phyloP scores from a whole-genome alignment of 1,140 invertebrate species.

The Pseudomyrmex sp. region DNA sequence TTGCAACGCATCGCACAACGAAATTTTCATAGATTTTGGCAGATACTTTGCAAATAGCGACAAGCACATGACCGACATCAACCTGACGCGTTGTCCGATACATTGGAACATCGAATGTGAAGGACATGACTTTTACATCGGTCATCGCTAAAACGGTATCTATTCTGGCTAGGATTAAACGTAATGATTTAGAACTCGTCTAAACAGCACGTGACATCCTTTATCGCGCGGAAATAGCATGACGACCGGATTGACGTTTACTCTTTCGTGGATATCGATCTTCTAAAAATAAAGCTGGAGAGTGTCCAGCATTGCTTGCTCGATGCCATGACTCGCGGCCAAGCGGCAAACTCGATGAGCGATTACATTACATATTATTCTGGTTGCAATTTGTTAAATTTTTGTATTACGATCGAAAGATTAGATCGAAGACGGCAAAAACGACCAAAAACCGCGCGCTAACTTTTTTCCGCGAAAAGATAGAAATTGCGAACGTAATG shows the following conservation, averaged over 20 bases:
- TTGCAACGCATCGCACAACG: constrained; percentile 10
- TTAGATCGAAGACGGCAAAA: background rate
- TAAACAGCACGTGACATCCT: constrained; percentile 33
- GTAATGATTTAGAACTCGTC: constrained; percentile 42
- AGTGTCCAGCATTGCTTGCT: background rate
- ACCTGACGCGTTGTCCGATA: background rate
- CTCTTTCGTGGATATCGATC: constrained; percentile 44
- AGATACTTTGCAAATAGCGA: constrained; percentile 32
- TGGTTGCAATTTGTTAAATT: background rate
- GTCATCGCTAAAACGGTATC: constrained; percentile 43
- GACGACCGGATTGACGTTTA: constrained; percentile 44
- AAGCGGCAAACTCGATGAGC: constrained; percentile 16
- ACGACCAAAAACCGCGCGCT: too few species aligned
- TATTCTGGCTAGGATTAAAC: constrained; percentile 2
- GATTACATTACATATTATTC: constrained; percentile 1
- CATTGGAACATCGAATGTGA: background rate
- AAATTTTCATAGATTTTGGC: constrained; percentile 39
- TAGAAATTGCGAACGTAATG: too few species aligned
- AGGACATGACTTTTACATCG: constrained; percentile 1
- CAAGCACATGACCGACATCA: constrained; percentile 30
- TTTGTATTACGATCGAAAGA: background rate
- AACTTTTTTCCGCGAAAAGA: too few species aligned
- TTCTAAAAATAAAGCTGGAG: constrained; percentile 54
- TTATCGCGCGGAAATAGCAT: constrained; percentile 36
- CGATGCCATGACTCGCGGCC: constrained; percentile 17